Base-by-base conservation (phyloP, 2,888 invertebrate genomes). In the Acleris sparsana region DNA sequence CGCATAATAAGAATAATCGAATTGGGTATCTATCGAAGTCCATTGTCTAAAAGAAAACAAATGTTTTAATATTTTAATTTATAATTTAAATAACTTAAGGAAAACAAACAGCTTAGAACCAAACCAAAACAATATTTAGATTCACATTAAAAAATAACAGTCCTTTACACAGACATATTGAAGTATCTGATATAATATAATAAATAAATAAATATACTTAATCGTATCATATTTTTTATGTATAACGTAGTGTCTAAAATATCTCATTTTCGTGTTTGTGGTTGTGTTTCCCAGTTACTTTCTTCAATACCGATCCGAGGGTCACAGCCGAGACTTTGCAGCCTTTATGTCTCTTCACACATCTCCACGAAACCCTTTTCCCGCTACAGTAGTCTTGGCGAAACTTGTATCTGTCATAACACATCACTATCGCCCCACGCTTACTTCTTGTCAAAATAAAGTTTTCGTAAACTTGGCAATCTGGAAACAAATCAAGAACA, bases 321-420 rank as follows among this genome's bases (percentile, higher is more conserved):
- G 75, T 75, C 4, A 66, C 71, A 18, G 69, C 70, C 1, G 74
- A 70, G 0, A 70, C 75, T 70, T 74, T 76, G 48, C 75, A 77
- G 0, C 74, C 74, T 2, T 59, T 70, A 13, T 72, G 63, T 51
- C 72, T 71, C 33, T 68, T 68, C 2, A 71, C 53, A 62, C 77
- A 77, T 25, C 75, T 68, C 75, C 75, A 77, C 3, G 74, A 70
- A 17, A 71, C 69, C 39, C 74, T 70, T 29, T 69, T 62, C 0
- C 72, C 72, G n/a, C 73, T 70, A 16, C 56, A 55, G 46, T 77
- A 75, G 52, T 75, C 74, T 29, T 72, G 71, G 9, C 72, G 69
- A 55, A 75, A 77, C 53, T 72, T 70, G 52, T 57, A 73, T 16
- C 68, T 62, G 1, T 70, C 62, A 60, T 72, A 63, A 29, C 68